Evolutionary conservation across 2,888 invertebrate genomes (phyloP), one percentile per base, ranked within the genome.

Genomic region (Latrodectus hesperus): DNA sequence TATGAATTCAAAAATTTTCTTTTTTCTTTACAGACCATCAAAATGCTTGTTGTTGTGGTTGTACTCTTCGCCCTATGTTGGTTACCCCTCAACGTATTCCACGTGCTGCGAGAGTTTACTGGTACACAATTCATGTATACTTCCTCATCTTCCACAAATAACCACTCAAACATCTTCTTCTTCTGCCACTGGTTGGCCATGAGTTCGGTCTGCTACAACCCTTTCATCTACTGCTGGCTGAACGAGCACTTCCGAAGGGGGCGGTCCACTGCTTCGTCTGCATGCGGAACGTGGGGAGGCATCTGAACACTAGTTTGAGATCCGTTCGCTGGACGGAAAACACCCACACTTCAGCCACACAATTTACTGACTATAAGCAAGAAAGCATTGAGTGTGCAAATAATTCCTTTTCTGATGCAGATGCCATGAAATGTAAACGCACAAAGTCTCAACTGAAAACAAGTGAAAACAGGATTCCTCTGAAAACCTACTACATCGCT

Each of bases 171-270:
- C 0, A 52, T 84, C 22, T 93, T 92, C 89, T 92, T 93, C 70
- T 90, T 92, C 55, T 93, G 92, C 83, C 93, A 93, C 89, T 92
- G 93, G 92, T 90, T 93, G 17, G 93, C 93, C 53, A 93, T 93
- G 91, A 92, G 92, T 85, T 92, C 92, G 82, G 92, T 93, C 6
- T 93, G 93, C 90, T 93, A 92, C 90, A 93, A 93, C 89, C 93
- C 93, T 0, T 93, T 93, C 90, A 92, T 93, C 38, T 93, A 93
- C 90, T 93, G 93, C 89, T 93, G 93, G 92, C 90, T 93, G 22
- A 93, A 93, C 89, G 92, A 93, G 84, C 91, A 92, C 84, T 93
- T 93, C 90, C 91, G 93, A 49, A 26, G 67, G 81, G 81, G 1
- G 90, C 91, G 9, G 91, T 91, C 71, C 91, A 92, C 22, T 91